Conservation (phyloP, 2,797 vertebrate species). For the Peromyscus aztecus region DNA sequence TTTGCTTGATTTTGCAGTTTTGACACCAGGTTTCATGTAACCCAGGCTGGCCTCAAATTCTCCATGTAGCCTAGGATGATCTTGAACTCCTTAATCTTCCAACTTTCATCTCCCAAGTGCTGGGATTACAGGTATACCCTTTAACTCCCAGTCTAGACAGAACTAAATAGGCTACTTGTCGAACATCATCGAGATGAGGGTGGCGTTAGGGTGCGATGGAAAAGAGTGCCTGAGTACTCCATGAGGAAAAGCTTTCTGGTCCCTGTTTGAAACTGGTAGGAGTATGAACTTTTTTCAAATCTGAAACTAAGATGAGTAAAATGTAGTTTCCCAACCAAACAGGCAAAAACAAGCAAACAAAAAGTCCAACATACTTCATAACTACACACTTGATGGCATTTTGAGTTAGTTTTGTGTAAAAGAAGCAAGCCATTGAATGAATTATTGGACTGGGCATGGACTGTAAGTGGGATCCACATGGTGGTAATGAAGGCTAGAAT, state of each 20-base stretch:
- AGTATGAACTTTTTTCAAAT: background rate
- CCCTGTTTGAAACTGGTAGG: background rate
- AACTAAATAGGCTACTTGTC: background rate
- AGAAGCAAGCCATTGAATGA: background rate
- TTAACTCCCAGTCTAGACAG: background rate
- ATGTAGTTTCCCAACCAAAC: background rate
- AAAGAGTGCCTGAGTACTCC: background rate
- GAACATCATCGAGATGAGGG: background rate
- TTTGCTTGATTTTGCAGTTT: background rate
- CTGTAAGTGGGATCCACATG: background rate
- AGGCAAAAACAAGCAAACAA: background rate
- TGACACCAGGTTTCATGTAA: background rate
- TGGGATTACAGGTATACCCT: background rate
- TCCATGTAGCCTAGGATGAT: background rate
- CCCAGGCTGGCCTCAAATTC: background rate
- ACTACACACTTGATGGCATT: background rate
- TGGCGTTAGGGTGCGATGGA: fast-evolving
- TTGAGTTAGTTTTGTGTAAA: background rate
- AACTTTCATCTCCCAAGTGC: background rate
- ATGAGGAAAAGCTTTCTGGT: background rate
- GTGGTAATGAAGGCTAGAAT: background rate
- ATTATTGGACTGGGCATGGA: no score
- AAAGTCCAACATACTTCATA: background rate
- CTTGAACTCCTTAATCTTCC: background rate
- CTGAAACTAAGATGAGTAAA: background rate